Base-by-base conservation (phyloP, 2,797 vertebrate genomes). In the Bucorvus abyssinicus region DNA sequence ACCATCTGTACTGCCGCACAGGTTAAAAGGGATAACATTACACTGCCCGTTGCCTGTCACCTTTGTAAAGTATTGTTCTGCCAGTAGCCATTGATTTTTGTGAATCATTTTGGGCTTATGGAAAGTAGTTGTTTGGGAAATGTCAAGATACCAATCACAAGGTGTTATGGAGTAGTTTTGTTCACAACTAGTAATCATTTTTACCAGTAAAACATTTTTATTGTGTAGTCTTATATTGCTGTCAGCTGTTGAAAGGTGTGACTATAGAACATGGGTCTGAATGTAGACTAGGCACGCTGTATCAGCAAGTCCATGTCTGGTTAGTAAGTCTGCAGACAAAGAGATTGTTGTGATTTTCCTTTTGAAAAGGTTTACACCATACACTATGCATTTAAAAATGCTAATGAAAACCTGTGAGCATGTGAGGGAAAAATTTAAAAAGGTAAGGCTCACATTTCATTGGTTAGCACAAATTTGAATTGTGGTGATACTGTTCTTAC, bases 11-110 rank as follows among this genome's bases (percentile, higher is more conserved):
- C 22, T 60, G 57, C 34, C 68, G 75, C 65, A 55, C 24, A 65
- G 69, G 61, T 91, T 87, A 57, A 65, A 91, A 89, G 36, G 34
- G 26, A 34, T 67, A 83, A 65, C 50, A 30, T 61, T 89, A 34
- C 21, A 30, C 30, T 74, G 77, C 63, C 36, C 77, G 36, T 80
- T 64, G 61, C 88, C 77, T 95, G 88, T 87, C 95, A 84, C 38
- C 61, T 83, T 49, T 69, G 10, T 81, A 23, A 96, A 87, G 24
- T 92, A 83, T 75, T 89, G 59, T 71, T 90, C 84, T 95, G 79
- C 90, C 70, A 90, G 84, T 68, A 73, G 55, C 57, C 91, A 95
- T 95, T 95, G 90, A 96, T 97, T 96, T 96, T 93, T 89, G 79
- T 94, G 93, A 94, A 81, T 92, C 74, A 77, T 96, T 78, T 63